A percentile compares a stretch with the other conserved stretches of the same genome.
These are phyloP conservation scores for Etheostoma perlongum DNA, from an alignment of 2,797 vertebrate species.

Conservation along the genomic window DNA sequence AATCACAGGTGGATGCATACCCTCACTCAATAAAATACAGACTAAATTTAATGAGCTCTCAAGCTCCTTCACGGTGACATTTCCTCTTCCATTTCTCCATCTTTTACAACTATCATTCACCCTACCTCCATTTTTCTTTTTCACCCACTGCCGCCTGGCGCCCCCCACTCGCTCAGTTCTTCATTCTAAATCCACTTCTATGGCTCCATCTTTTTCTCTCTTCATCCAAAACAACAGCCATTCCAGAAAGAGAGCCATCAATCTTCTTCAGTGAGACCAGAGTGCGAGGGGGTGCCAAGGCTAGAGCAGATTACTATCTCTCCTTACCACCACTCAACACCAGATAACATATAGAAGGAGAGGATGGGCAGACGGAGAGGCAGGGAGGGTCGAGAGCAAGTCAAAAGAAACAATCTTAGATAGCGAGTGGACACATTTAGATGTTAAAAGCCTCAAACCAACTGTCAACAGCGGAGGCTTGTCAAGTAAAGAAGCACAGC, in stretches of 20 bases:
- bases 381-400: conserved; percentile 23
- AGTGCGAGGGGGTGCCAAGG: conserved; percentile 75
- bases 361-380: conserved; percentile 28
- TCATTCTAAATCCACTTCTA: conserved; percentile 64
- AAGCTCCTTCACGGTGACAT: conserved; percentile 61
- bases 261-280: conserved; percentile 77
- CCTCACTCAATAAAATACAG: conserved; percentile 64
- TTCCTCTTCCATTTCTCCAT: conserved; percentile 58
- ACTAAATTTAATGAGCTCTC: conserved; percentile 69
- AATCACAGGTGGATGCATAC: conserved; percentile 60
- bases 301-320: conserved; percentile 78
- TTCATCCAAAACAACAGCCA: conserved; percentile 76
- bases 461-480: conserved; percentile 50
- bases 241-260: conserved; percentile 76
- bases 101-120: conserved; percentile 66
- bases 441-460: conserved; percentile 54
- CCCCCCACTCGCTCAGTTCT: conserved; percentile 41
- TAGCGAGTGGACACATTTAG: conserved; percentile 47
- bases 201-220: conserved; percentile 64
- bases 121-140: conserved; percentile 28
- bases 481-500: conserved; percentile 40
- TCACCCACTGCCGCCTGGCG: conserved; percentile 1
- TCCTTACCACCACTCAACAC: conserved; percentile 70
- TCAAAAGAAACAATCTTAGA: conserved; percentile 56
- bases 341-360: conserved; percentile 51